Base-by-base conservation (phyloP, 2,113 vertebrate species). In the Pterocles gutturalis region DNA sequence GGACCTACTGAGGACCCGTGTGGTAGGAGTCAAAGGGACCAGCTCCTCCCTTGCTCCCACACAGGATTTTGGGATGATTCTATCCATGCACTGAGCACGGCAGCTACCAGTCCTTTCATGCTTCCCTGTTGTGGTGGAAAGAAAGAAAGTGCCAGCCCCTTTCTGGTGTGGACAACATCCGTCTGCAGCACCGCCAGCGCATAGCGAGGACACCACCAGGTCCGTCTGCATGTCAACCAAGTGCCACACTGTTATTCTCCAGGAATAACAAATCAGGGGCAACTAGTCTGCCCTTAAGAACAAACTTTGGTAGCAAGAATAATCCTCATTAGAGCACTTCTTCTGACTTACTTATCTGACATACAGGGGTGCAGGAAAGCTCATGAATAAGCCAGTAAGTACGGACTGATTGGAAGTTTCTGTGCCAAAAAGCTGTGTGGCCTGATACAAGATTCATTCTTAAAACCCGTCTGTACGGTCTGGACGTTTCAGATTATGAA, bases 161-260 rank as follows among this genome's bases (percentile, higher is more conserved):
- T 62, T 54, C 33, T 31, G 17, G 5, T 55, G 45, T 25, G 34
- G 13, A 24, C 33, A 71, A 2, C 38, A 18, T 67, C 73, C 10
- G n/a, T n/a, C n/a, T 64, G 17, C 43, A 84, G 53, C 46, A 13
- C 49, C 41, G 28, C 60, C 18, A 10, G 71, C 7, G 19, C 13
- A 0, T 8, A 10, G 48, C 1, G n/a, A 14, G 49, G 45, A 22
- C 9, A 7, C 38, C 70, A 25, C 11, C 1, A 0, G 31, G 46
- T 24, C 46, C 57, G 18, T 8, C 41, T 53, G 22, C 49, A 45
- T 49, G 13, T 16, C 57, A 90, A 5, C 33, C 46, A 15, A 12
- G 17, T 11, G 34, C 43, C 65, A 60, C 28, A 16, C 31, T 11
- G 18, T 28, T 31, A 9, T n/a, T 41, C 61, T 57, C 22, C 49